Evolutionary conservation across 1,140 invertebrate genomes (phyloP).

Genomic region (Cotesia vestalis): DNA sequence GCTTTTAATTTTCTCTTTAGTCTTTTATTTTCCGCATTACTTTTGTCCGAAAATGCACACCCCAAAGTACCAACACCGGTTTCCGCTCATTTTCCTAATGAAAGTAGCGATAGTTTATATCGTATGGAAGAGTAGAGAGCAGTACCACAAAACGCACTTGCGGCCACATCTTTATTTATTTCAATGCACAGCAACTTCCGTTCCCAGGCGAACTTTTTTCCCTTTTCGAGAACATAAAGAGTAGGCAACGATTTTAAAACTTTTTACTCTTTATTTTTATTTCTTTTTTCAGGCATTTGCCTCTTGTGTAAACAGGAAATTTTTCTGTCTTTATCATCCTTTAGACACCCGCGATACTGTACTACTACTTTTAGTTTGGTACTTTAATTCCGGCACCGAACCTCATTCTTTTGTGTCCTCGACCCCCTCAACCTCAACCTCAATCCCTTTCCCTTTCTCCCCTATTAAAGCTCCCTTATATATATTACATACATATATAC

Average conservation of each 20-base stretch:
- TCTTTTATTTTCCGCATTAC: too few species aligned
- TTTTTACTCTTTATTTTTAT: not conserved
- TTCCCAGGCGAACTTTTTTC: too few species aligned
- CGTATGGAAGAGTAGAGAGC: not conserved
- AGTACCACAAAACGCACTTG: constrained; percentile 6
- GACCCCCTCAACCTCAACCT: not conserved
- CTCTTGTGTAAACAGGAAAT: constrained; percentile 21
- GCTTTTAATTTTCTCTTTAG: not conserved
- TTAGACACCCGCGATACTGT: too few species aligned
- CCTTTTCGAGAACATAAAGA: not conserved
- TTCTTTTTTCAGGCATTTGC: constrained; percentile 7
- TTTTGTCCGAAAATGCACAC: too few species aligned
- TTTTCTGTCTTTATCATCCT: constrained; percentile 13
- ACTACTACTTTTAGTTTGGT: not conserved
- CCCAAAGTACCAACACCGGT: not conserved
- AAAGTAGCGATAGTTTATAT: not conserved
- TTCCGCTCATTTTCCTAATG: not conserved
- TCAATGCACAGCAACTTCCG: not conserved
- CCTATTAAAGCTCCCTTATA: constrained; percentile 3
- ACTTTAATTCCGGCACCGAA: constrained; percentile 11
- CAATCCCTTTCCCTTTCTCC: too few species aligned
- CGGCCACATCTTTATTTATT: constrained; percentile 8
- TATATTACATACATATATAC: constrained; percentile 23
- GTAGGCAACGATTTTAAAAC: constrained; percentile 1
- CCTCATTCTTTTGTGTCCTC: not conserved